Conservation (phyloP, 1,140 invertebrate genomes). For the Rhizoglyphus robini region DNA sequence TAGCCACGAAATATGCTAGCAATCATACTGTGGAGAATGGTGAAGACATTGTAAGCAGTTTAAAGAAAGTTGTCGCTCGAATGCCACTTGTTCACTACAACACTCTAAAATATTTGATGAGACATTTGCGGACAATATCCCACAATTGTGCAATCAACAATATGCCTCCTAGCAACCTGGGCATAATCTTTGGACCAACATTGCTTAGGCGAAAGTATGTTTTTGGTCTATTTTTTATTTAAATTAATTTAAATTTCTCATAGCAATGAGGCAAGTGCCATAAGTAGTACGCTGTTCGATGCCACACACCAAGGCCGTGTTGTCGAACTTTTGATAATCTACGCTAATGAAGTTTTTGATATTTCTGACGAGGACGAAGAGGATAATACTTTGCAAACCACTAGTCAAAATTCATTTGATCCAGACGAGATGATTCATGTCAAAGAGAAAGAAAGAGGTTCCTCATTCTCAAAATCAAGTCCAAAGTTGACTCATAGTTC, state of each 20-base stretch:
- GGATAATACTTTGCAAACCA: neutral
- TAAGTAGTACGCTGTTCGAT: constrained; percentile 41
- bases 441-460: neutral
- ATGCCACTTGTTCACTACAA: constrained; percentile 38
- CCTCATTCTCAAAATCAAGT: neutral
- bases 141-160: constrained; percentile 38
- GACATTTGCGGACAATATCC: constrained; percentile 39
- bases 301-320: constrained; percentile 44
- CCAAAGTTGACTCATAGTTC: neutral
- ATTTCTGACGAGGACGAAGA: neutral
- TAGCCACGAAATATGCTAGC: constrained; percentile 33
- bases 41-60: constrained; percentile 33
- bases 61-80: constrained; percentile 35
- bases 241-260: neutral
- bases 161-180: constrained; percentile 45
- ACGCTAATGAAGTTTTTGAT: constrained; percentile 33
- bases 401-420: neutral
- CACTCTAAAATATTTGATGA: constrained; percentile 40
- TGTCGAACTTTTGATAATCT: constrained; percentile 41
- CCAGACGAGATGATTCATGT: neutral
- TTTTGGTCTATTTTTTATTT: constrained; percentile 16
- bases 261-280: constrained; percentile 37
- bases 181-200: constrained; percentile 48
- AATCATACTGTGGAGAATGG: constrained; percentile 24
- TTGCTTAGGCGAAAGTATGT: constrained; percentile 38